phyloP scores from a whole-genome alignment of 1,140 invertebrate genomes.

The Drosophila littoralis region DNA sequence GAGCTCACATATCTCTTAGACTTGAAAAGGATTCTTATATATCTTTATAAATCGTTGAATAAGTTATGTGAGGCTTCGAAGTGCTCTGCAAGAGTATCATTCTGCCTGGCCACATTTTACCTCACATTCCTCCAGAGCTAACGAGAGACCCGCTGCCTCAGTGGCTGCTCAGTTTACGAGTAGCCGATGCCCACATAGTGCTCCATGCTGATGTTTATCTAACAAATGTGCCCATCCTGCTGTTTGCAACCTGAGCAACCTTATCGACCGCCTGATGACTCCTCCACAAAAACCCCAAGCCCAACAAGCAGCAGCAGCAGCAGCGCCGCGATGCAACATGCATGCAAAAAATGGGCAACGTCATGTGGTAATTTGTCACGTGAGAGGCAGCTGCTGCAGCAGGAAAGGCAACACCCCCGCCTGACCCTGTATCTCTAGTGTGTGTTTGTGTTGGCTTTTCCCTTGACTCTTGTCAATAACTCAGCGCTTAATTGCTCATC shows the following conservation, averaged over 20 bases:
- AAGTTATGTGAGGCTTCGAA: neutral
- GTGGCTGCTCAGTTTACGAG: constrained; percentile 24
- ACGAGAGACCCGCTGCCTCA: constrained; percentile 16
- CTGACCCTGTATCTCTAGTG: neutral
- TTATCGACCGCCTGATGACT: constrained; percentile 36
- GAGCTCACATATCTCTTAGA: too few relatives aligned
- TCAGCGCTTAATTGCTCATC: constrained; percentile 80
- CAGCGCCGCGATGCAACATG: constrained; percentile 8
- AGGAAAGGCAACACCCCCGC: constrained; percentile 14
- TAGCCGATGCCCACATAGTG: constrained; percentile 1
- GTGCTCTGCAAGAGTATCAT: neutral
- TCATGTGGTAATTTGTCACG: constrained; percentile 76
- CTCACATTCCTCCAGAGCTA: constrained; percentile 11
- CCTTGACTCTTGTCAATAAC: constrained; percentile 71
- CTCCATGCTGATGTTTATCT: constrained; percentile 58
- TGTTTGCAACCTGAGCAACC: constrained; percentile 21
- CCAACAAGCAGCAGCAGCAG: neutral
- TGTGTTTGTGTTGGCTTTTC: constrained; percentile 20
- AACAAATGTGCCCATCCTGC: constrained; percentile 61
- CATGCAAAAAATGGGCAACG: constrained; percentile 53
- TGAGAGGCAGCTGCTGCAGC: constrained; percentile 45
- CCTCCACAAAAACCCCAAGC: constrained; percentile 4
- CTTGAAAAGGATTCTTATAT: too few relatives aligned
- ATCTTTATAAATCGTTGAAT: neutral
- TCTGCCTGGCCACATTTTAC: neutral